These are phyloP conservation scores for Luperina testacea DNA, from an alignment of 2,888 invertebrate genomes.

Conservation along the genomic window DNA sequence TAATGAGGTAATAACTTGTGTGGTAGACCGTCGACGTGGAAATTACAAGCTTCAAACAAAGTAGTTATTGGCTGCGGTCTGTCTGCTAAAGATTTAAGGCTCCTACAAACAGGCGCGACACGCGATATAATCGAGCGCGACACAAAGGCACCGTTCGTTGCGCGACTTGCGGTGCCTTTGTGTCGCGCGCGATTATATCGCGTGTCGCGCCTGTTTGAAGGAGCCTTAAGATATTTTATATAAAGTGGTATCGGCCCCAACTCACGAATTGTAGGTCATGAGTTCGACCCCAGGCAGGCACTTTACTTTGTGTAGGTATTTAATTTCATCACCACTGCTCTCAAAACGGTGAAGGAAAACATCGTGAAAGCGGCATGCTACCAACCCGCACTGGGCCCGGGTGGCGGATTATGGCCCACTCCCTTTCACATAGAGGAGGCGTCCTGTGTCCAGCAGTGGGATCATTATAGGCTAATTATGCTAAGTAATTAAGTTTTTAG, in stretches of 20 bases:
- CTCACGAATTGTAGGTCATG: not conserved
- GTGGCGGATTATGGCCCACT: no score
- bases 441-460: no score
- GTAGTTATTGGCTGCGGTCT: conserved; percentile 24
- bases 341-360: not conserved
- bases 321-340: not conserved
- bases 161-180: no score
- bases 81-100: conserved; percentile 6
- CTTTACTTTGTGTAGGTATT: not conserved
- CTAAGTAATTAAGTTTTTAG: not conserved
- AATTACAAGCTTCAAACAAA: conserved; percentile 27
- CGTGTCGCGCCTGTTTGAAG: no score
- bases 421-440: no score
- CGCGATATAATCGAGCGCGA: no score
- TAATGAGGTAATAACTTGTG: conserved; percentile 54
- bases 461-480: no score
- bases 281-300: not conserved
- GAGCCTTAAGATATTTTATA: not conserved
- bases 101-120: no score
- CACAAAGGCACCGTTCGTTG: no score
- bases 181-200: no score
- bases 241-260: not conserved
- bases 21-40: conserved; percentile 6
- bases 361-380: not conserved
- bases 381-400: no score